Conservation (phyloP, 2,797 vertebrate genomes). For the Jordanella pulchra region DNA sequence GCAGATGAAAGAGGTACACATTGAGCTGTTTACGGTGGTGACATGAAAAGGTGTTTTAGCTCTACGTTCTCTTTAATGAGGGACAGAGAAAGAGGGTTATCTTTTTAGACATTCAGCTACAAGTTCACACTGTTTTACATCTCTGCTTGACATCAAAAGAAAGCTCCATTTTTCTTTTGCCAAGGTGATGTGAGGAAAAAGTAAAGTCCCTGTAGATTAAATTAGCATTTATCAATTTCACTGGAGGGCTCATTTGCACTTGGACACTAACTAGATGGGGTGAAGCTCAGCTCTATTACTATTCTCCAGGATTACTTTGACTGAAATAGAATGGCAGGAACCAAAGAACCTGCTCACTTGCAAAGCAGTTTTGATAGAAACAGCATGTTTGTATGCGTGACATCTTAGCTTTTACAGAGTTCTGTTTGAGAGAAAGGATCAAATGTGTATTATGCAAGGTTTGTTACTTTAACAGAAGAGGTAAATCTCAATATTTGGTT, state of each 20-base stretch:
- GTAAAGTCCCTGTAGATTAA: slow-evolving; percentile 43
- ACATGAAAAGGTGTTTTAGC: slow-evolving; percentile 88
- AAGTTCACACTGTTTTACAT: slow-evolving; percentile 78
- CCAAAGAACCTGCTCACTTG: not conserved
- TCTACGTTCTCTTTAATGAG: slow-evolving; percentile 85
- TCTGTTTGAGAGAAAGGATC: not conserved
- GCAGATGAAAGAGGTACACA: slow-evolving; percentile 87
- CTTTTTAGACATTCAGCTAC: slow-evolving; percentile 83
- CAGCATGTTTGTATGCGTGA: not conserved
- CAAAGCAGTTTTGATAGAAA: not conserved
- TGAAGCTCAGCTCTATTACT: slow-evolving; percentile 13
- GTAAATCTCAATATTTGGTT: slow-evolving; percentile 3
- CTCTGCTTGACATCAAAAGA: slow-evolving; percentile 81
- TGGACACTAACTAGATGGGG: not conserved
- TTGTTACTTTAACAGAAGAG: not conserved
- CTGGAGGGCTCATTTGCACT: slow-evolving; percentile 24
- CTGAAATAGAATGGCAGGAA: not conserved
- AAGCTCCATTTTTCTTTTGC: slow-evolving; percentile 58
- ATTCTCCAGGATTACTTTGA: slow-evolving; percentile 7
- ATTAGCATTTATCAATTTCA: slow-evolving; percentile 49
- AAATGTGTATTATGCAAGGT: too few species aligned
- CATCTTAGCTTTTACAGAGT: not conserved
- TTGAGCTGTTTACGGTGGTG: slow-evolving; percentile 85
- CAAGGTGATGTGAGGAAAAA: slow-evolving; percentile 68
- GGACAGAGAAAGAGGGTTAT: slow-evolving; percentile 69